A percentile compares a stretch with the other conserved stretches of the same genome.
These are phyloP conservation scores for Tyto alba DNA, from an alignment of 2,113 vertebrate species.

Conservation along the genomic window DNA sequence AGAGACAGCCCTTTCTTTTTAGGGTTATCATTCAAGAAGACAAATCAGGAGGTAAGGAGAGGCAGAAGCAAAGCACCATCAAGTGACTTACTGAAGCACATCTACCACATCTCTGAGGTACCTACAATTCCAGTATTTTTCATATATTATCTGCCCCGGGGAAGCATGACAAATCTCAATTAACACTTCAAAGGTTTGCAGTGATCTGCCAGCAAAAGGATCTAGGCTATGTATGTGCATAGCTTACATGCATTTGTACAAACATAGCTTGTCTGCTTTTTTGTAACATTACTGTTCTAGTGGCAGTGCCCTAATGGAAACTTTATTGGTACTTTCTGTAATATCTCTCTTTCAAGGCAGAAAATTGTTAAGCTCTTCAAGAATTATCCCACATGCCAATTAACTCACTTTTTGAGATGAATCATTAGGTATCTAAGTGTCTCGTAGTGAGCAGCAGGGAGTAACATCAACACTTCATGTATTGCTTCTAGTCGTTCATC, in stretches of 20 bases:
- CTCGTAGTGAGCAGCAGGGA: constrained; percentile 95
- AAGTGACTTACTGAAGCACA: not conserved
- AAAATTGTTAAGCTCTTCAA: constrained; percentile 10
- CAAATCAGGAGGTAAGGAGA: not conserved
- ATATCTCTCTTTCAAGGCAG: not conserved
- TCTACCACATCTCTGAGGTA: not conserved
- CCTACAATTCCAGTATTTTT: not conserved
- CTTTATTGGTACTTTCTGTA: not conserved
- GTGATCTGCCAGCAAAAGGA: not conserved
- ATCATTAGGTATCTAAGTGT: constrained; percentile 94
- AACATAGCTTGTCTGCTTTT: not conserved
- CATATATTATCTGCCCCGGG: not conserved
- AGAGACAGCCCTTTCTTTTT: not conserved
- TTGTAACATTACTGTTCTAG: not conserved
- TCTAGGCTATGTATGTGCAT: not conserved
- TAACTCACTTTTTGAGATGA: constrained; percentile 91
- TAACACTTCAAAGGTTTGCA: not conserved
- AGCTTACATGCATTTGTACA: not conserved
- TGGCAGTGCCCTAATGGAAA: not conserved
- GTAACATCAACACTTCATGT: constrained; percentile 87
- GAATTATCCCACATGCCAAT: not conserved
- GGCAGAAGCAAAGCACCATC: not conserved
- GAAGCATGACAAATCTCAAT: not conserved
- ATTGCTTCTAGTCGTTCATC: constrained; percentile 92
- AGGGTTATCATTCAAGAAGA: not conserved